phyloP scores from a whole-genome alignment of 2,797 vertebrate species.

The Enteromius trimaculatus region DNA sequence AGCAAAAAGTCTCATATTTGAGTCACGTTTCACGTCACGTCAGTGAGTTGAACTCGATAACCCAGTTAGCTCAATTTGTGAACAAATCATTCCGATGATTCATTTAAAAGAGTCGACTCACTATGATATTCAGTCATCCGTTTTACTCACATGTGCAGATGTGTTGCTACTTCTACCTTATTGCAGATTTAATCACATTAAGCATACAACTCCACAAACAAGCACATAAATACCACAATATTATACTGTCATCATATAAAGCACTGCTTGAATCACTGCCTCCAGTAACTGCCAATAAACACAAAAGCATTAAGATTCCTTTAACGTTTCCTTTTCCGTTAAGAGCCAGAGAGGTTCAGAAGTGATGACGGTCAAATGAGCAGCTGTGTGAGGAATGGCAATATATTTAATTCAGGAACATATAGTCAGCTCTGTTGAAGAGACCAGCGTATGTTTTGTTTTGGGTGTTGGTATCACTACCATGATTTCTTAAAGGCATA shows the following conservation, averaged over 20 bases:
- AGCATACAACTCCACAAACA: background rate
- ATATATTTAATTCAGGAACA: constrained; percentile 73
- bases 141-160: background rate
- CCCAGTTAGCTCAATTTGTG: background rate
- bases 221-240: background rate
- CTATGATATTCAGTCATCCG: background rate
- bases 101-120: background rate
- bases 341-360: background rate
- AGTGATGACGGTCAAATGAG: constrained; percentile 1
- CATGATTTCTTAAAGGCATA: background rate
- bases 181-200: background rate
- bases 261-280: background rate
- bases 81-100: background rate
- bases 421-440: constrained; percentile 28
- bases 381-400: constrained; percentile 18
- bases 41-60: background rate
- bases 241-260: background rate
- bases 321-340: background rate
- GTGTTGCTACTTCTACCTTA: background rate
- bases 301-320: constrained; percentile 11
- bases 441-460: background rate
- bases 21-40: background rate
- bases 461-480: background rate
- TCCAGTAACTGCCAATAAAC: background rate
- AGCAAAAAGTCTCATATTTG: background rate